Evolutionary conservation across 2,888 invertebrate genomes (phyloP).

Genomic region (Maniola hyperantus): DNA sequence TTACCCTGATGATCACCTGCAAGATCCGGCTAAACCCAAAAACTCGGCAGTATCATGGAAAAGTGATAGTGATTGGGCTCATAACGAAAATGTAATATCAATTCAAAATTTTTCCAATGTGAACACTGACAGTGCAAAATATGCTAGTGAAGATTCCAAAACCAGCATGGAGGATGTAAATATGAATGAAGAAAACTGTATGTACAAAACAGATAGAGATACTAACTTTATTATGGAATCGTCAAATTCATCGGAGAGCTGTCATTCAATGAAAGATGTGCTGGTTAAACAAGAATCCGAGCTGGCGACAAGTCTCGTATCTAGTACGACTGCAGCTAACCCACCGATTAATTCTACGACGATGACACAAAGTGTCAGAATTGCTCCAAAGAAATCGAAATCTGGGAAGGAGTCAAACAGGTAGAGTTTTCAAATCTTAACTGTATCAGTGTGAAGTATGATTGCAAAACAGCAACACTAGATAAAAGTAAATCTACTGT

Average conservation of each 20-base stretch:
- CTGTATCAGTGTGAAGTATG: not conserved
- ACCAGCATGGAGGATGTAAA: conserved; percentile 75
- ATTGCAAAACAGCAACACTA: not conserved
- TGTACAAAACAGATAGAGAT: conserved; percentile 76
- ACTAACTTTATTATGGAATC: conserved; percentile 78
- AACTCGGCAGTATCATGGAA: conserved; percentile 75
- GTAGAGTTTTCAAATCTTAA: conserved; percentile 43
- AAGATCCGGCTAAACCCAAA: conserved; percentile 76
- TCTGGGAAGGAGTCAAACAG: conserved; percentile 72
- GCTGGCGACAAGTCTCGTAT: conserved; percentile 56
- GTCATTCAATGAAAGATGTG: conserved; percentile 73
- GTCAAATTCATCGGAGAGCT: conserved; percentile 77
- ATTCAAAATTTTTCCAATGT: conserved; percentile 66
- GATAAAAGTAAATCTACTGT: not conserved
- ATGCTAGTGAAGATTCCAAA: conserved; percentile 75
- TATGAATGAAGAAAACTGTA: conserved; percentile 74
- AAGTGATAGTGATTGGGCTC: conserved; percentile 67
- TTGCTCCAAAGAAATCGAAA: conserved; percentile 65
- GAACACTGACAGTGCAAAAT: conserved; percentile 66
- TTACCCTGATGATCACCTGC: conserved; percentile 72
- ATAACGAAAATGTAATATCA: conserved; percentile 67
- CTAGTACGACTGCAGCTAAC: conserved; percentile 59
- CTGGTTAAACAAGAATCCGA: conserved; percentile 66
- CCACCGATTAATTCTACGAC: conserved; percentile 61
- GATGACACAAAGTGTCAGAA: conserved; percentile 58